Conservation (phyloP, 2,113 vertebrate species). For the Ariopsis seemanni region DNA sequence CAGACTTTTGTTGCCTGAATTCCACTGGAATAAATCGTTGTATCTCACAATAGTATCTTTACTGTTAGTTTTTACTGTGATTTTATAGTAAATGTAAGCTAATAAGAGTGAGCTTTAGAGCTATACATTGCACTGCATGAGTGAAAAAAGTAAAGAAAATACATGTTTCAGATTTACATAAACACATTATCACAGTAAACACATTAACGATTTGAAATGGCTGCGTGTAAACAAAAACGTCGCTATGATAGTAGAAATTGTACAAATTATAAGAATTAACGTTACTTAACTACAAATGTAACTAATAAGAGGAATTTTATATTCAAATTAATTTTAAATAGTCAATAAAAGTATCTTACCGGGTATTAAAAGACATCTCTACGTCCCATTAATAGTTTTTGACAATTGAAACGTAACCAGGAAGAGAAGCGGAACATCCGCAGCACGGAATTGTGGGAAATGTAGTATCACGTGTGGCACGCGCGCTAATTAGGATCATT, state of each 20-base stretch:
- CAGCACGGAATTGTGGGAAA: conserved; percentile 33
- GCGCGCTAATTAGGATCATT: neutral
- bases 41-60: neutral
- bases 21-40: neutral
- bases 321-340: neutral
- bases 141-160: neutral
- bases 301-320: neutral
- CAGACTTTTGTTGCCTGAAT: neutral
- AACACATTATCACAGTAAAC: too few species aligned
- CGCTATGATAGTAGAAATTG: neutral
- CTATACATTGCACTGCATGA: neutral
- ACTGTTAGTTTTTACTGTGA: neutral
- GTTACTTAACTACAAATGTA: neutral
- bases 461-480: conserved; percentile 18
- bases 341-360: neutral
- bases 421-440: conserved; percentile 25
- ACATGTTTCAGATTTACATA: neutral
- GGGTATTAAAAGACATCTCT: neutral
- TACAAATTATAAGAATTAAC: too few species aligned
- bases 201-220: neutral
- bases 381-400: conserved; percentile 9
- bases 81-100: neutral
- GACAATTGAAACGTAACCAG: conserved; percentile 50
- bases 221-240: neutral
- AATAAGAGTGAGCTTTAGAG: neutral